Evolutionary conservation across 2,797 vertebrate species (phyloP).

Genomic region (Trematomus bernacchii): DNA sequence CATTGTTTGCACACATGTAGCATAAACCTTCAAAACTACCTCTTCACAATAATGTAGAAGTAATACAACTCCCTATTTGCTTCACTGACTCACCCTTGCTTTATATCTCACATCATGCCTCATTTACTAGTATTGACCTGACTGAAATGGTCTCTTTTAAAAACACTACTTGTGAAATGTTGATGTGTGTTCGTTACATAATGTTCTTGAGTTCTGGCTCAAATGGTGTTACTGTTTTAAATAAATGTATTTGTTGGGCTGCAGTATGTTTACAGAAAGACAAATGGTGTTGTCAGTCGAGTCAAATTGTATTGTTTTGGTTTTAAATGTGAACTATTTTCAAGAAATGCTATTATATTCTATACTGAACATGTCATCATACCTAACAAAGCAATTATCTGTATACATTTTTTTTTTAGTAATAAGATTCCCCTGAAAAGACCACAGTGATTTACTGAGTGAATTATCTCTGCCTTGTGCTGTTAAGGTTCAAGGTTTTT

Average conservation of each 20-base stretch:
- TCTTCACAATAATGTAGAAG: conserved; percentile 56
- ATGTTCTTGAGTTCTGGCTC: conserved; percentile 27
- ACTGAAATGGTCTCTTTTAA: conserved; percentile 5
- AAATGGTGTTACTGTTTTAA: conserved; percentile 37
- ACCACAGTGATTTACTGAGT: conserved; percentile 8
- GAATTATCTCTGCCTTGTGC: not conserved
- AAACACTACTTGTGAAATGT: conserved; percentile 16
- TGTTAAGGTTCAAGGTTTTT: not conserved
- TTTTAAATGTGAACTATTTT: conserved; percentile 12
- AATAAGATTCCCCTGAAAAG: not conserved
- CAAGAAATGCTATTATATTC: conserved; percentile 7
- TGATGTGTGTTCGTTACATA: conserved; percentile 26
- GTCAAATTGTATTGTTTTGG: conserved; percentile 3
- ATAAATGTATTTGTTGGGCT: conserved; percentile 31
- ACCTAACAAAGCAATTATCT: conserved; percentile 3
- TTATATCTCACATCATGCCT: conserved; percentile 19
- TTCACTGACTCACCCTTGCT: conserved; percentile 34
- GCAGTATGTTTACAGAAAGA: conserved; percentile 18
- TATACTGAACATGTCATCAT: conserved; percentile 29
- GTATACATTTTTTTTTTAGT: conserved; percentile 10
- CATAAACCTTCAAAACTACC: conserved; percentile 73
- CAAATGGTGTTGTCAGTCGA: conserved; percentile 16
- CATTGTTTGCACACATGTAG: conserved; percentile 59
- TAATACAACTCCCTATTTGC: conserved; percentile 30
- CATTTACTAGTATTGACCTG: conserved; percentile 30